Evolutionary conservation across 2,797 vertebrate species (phyloP).

Genomic region (Margarornis squamiger): DNA sequence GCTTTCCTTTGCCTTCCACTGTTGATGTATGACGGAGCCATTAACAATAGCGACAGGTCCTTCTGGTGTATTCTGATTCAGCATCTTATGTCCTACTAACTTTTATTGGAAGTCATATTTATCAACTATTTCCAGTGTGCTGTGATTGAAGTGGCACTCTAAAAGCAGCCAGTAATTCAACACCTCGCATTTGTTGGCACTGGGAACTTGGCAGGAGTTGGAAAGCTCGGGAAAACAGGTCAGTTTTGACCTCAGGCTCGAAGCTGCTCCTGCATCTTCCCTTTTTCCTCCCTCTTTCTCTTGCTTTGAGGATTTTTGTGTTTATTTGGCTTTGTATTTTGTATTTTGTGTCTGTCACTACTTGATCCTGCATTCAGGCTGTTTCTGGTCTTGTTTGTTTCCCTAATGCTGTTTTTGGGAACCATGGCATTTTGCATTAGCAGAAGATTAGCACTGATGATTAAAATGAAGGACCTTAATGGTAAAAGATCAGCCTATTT

Average conservation of each 20-base stretch:
- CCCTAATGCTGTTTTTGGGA: neutral
- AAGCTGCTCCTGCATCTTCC: neutral
- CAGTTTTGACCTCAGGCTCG: neutral
- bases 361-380: neutral
- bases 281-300: neutral
- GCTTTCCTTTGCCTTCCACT: neutral
- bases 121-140: slow-evolving; percentile 22
- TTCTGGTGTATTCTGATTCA: slow-evolving; percentile 36
- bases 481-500: neutral
- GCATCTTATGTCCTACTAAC: neutral
- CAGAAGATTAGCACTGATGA: neutral
- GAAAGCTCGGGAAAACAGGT: neutral
- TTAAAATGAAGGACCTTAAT: neutral
- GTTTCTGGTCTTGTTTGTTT: neutral
- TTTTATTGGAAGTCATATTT: slow-evolving; percentile 13
- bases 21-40: neutral
- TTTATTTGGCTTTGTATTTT: too few relatives aligned
- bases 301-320: neutral
- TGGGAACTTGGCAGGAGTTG: neutral
- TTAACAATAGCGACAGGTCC: neutral
- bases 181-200: neutral
- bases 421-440: neutral
- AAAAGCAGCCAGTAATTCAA: slow-evolving; percentile 8
- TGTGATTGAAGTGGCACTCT: slow-evolving; percentile 5
- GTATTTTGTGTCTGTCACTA: neutral